Conservation (phyloP, 2,888 invertebrate genomes). For the Protodeltote pygarga region DNA sequence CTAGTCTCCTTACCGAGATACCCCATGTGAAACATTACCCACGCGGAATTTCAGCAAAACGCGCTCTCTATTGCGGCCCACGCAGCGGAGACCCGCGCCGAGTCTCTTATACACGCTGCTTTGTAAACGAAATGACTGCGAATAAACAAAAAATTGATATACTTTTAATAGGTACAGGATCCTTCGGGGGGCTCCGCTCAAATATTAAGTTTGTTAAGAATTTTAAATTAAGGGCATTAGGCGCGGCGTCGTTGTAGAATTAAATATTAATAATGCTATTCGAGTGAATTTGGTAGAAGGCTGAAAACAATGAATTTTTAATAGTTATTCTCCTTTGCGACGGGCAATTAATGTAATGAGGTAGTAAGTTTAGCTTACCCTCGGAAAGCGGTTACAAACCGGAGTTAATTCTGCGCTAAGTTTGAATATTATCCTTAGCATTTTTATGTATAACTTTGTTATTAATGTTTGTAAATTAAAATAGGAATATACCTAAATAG, state of each 20-base stretch:
- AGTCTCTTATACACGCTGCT: slow-evolving; percentile 54
- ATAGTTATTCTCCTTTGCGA: slow-evolving; percentile 78
- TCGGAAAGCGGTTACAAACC: slow-evolving; percentile 54
- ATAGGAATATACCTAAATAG: too few relatives aligned
- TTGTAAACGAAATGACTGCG: slow-evolving; percentile 71
- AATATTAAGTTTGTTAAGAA: slow-evolving; percentile 85
- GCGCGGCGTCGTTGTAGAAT: slow-evolving; percentile 74
- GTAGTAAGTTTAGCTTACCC: slow-evolving; percentile 69
- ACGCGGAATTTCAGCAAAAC: slow-evolving; percentile 59
- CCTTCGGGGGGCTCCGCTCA: slow-evolving; percentile 72
- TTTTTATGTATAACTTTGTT: slow-evolving; percentile 40
- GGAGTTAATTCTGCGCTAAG: slow-evolving; percentile 61
- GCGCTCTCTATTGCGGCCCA: slow-evolving; percentile 68
- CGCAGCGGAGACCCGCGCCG: slow-evolving; percentile 33
- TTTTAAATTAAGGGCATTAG: slow-evolving; percentile 83
- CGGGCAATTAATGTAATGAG: slow-evolving; percentile 79
- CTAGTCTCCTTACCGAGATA: slow-evolving; percentile 67
- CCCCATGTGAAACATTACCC: slow-evolving; percentile 63
- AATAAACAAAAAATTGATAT: slow-evolving; percentile 61
- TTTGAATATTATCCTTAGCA: slow-evolving; percentile 47
- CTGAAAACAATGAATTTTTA: slow-evolving; percentile 81
- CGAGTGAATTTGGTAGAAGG: slow-evolving; percentile 67
- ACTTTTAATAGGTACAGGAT: slow-evolving; percentile 63
- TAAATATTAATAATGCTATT: slow-evolving; percentile 83
- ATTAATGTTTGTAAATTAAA: too few relatives aligned